Base-by-base conservation (phyloP, 2,888 invertebrate species). In the Dioctria linearis region DNA sequence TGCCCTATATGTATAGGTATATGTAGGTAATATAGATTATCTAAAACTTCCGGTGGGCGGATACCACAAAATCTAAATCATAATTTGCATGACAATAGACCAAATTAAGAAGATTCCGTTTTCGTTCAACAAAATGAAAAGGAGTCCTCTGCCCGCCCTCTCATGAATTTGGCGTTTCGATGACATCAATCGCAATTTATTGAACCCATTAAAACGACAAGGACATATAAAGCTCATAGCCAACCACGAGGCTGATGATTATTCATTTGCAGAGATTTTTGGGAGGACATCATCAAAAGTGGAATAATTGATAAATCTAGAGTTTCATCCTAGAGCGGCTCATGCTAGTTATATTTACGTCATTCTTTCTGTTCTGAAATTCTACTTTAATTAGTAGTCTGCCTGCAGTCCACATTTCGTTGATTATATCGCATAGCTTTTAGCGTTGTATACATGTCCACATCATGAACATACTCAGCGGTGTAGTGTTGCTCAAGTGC, bases 21-120 rank as follows among this genome's bases (percentile, higher is more conserved):
- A 25, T 25, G 25, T 25, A 1, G 25, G 25, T 25, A 25, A 1
- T 25, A 25, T 25, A 25, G 25, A 25, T 25, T 25, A 25, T 25
- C 25, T 25, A 9, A 37, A 69, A 67, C 43, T 67, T 67, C 49
- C 49, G 9, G 39, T 49, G 69, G 51, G 51, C 9, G 49, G 13
- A 49, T 25, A 13, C 69, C 25, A 11, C 25, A 37, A 54, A 69
- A 69, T n/a, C 61, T 40, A 37, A 57, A 63, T 63, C 40, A 65
- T 49, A 78, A 78, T 78, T 78, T 78, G 78, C 78, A 78, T 78
- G 9, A 78, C 78, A 78, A 78, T 78, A 46, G 63, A 65, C 61
- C 63, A 46, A 63, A 49, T 65, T 63, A 40, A 78, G 65, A 49
- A 65, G 25, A 39, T n/a, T 39, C 13, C 78, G 25, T 39, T 57